Conservation (phyloP, 2,797 vertebrate genomes). For the Micromesistius poutassou region DNA sequence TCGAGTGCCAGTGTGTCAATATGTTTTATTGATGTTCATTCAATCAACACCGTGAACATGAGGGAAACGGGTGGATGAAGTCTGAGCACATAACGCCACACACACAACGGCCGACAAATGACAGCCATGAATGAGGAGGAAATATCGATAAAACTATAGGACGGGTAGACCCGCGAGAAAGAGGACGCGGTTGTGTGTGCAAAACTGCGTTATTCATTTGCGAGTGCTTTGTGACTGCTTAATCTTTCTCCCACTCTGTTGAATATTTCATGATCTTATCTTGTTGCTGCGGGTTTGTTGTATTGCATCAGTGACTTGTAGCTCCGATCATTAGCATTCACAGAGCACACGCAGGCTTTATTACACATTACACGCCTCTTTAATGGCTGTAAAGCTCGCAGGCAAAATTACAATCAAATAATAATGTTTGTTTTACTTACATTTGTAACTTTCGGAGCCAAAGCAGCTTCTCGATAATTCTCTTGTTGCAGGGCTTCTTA, state of each 20-base stretch:
- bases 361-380: constrained; percentile 3
- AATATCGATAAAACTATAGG: not conserved
- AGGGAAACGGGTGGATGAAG: not conserved
- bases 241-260: not conserved
- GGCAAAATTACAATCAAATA: not conserved
- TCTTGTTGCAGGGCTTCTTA: not conserved
- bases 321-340: not conserved
- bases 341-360: not conserved
- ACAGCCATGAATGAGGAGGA: not conserved
- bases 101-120: not conserved
- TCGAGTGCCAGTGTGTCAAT: not conserved
- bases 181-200: not conserved
- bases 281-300: constrained; percentile 5
- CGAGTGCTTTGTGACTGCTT: constrained; percentile 4
- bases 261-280: constrained; percentile 7
- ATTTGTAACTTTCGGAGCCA: not conserved
- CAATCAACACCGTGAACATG: not conserved
- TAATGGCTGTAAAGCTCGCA: not conserved
- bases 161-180: not conserved
- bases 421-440: constrained; percentile 2
- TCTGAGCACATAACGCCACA: not conserved
- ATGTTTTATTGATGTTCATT: not conserved
- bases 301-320: constrained; percentile 3
- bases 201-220: not conserved
- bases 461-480: not conserved